Base-by-base conservation (phyloP, 1,140 invertebrate genomes). In the Drosophila burlai region DNA sequence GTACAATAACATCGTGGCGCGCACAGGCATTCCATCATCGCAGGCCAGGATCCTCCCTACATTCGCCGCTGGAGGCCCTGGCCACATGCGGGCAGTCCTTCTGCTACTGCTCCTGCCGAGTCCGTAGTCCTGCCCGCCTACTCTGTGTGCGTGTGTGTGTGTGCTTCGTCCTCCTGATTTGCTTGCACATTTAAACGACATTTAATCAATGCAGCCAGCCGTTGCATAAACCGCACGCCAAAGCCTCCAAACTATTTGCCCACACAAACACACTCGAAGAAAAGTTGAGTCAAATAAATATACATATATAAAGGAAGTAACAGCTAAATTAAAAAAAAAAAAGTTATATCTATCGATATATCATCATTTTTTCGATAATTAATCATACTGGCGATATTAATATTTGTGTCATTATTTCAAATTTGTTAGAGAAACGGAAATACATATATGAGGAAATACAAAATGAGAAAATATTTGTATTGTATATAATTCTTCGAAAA, bases 131-230 rank as follows among this genome's bases (percentile, higher is more conserved):
- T 31, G 24, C 40, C 52, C 13, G 18, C 24, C 31, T 42, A 65
- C 10, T 61, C 4, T 31, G 21, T 18, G 31, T 21, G n/a, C 7
- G 29, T 31, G 31, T 38, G 26, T 24, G 26, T 26, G 18, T 21
- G 45, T 49, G 67, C 55, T 62, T 69, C 57, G 38, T 60, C 50
- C 57, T 73, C 49, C 76, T 72, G 77, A 87, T 89, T 83, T 87
- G 83, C 83, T 86, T 83, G 83, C 84, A 80, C 76, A 89, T 77
- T 87, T 81, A 87, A 87, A 63, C 81, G 83, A 89, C 84, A 83
- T 89, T 87, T 87, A 89, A 89, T 89, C 84, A 87, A 89, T 78
- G 77, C 69, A 66, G 62, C 42, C 76, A 76, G 76, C 72, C 63
- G 52, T 58, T 71, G 65, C 72, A 83, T 46, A 64, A 81, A 71